A percentile compares a stretch with the other conserved stretches of the same genome.
These are phyloP conservation scores for Halichoeres trimaculatus DNA, from an alignment of 2,113 vertebrate genomes.

Conservation along the genomic window DNA sequence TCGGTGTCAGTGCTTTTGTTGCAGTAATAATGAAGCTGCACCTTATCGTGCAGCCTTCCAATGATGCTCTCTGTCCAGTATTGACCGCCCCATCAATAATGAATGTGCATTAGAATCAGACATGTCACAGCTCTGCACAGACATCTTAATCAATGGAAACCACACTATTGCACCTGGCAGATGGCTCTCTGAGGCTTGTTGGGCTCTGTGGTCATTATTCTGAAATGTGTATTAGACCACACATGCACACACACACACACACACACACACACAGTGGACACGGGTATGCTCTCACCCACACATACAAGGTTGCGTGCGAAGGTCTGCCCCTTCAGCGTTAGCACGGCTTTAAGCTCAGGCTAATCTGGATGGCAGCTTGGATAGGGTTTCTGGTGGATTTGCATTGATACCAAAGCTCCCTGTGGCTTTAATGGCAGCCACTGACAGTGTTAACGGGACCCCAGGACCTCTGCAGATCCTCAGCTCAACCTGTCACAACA, in stretches of 20 bases:
- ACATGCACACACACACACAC: neutral
- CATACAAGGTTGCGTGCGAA: constrained; percentile 72
- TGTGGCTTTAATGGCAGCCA: constrained; percentile 59
- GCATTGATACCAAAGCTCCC: constrained; percentile 70
- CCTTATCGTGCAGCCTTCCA: neutral
- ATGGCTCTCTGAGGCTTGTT: constrained; percentile 39
- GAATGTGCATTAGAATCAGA: constrained; percentile 68
- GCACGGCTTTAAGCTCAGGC: constrained; percentile 64
- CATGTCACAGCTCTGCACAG: constrained; percentile 38
- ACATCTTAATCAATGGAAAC: constrained; percentile 65
- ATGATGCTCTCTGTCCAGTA: neutral
- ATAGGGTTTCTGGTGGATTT: constrained; percentile 72
- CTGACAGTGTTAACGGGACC: constrained; percentile 61
- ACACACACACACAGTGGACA: neutral
- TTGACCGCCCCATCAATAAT: constrained; percentile 64
- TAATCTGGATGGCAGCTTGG: constrained; percentile 77
- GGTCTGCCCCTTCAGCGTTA: constrained; percentile 50
- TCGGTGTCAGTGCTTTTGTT: no score
- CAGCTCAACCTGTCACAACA: constrained; percentile 66
- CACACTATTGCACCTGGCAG: constrained; percentile 52
- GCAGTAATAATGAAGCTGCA: no score
- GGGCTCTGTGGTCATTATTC: constrained; percentile 32
- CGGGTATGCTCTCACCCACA: neutral
- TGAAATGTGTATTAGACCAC: constrained; percentile 41
- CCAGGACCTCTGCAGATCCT: constrained; percentile 43